These are phyloP conservation scores for Falco peregrinus DNA, from an alignment of 2,797 vertebrate genomes.

Conservation along the genomic window DNA sequence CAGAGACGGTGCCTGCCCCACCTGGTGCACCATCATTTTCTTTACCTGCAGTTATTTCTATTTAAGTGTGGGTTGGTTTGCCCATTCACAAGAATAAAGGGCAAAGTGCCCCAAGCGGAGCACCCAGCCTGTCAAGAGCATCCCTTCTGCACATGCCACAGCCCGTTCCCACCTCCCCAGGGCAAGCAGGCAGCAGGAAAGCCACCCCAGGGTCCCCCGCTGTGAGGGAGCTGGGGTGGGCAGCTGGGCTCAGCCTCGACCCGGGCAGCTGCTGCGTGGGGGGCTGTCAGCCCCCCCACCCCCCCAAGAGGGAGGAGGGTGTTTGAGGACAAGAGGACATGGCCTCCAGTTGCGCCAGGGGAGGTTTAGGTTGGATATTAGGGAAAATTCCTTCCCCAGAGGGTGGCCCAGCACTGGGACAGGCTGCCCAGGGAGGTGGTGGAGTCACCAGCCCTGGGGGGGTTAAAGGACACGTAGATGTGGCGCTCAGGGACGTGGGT, in stretches of 20 bases:
- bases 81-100: background rate
- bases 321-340: too few species aligned
- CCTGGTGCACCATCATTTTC: too few species aligned
- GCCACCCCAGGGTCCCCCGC: background rate
- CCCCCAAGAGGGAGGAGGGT: background rate
- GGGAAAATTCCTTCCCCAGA: too few species aligned
- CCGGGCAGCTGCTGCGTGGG: background rate
- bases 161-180: background rate
- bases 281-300: background rate
- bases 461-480: too few species aligned
- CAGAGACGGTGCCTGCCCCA: too few species aligned
- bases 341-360: too few species aligned
- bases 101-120: background rate
- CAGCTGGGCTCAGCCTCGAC: background rate
- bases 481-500: too few species aligned
- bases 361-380: too few species aligned
- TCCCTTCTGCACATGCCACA: background rate
- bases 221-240: background rate
- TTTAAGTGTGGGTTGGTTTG: rapidly evolving
- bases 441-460: too few species aligned
- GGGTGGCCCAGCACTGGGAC: too few species aligned
- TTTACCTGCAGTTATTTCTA: background rate
- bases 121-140: too few species aligned
- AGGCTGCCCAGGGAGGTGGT: too few species aligned
- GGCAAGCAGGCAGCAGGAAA: background rate